phyloP scores from a whole-genome alignment of 2,888 invertebrate genomes.

The Drosophila maculinotata region DNA sequence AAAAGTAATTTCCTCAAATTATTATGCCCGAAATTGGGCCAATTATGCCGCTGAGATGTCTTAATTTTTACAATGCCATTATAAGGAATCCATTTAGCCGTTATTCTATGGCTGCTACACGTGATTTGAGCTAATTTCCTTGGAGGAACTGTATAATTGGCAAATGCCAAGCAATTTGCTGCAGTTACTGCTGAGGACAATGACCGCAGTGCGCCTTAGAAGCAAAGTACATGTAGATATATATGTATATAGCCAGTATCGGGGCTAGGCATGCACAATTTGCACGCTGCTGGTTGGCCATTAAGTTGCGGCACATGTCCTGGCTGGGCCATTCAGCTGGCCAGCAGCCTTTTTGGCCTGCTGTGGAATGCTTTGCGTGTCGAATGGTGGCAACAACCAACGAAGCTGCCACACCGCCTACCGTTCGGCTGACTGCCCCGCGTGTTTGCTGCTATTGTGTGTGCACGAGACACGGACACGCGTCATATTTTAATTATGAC shows the following conservation, averaged over 20 bases:
- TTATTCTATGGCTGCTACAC: neutral
- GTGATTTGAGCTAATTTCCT: constrained; percentile 67
- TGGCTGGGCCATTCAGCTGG: constrained; percentile 36
- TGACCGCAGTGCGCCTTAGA: constrained; percentile 37
- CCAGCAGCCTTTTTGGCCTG: constrained; percentile 33
- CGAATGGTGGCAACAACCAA: constrained; percentile 60
- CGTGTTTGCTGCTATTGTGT: constrained; percentile 65
- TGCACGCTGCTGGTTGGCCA: constrained; percentile 41
- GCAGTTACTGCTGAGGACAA: constrained; percentile 66
- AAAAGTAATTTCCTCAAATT: neutral
- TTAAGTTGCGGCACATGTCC: constrained; percentile 51
- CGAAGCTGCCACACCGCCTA: constrained; percentile 28
- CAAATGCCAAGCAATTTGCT: constrained; percentile 61
- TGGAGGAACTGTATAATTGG: constrained; percentile 71
- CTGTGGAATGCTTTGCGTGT: constrained; percentile 64
- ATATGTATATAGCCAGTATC: neutral
- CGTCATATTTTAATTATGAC: constrained; percentile 81
- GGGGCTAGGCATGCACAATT: constrained; percentile 42
- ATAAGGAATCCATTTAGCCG: constrained; percentile 14
- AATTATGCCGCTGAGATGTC: constrained; percentile 23
- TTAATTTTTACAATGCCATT: constrained; percentile 19
- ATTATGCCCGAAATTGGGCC: neutral
- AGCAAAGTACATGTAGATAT: constrained; percentile 4
- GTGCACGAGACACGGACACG: constrained; percentile 71
- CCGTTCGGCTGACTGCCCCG: constrained; percentile 25